Evolutionary conservation across 2,888 invertebrate species (phyloP), one percentile per base, ranked within the genome.

Genomic region (Mellilla xanthometata): DNA sequence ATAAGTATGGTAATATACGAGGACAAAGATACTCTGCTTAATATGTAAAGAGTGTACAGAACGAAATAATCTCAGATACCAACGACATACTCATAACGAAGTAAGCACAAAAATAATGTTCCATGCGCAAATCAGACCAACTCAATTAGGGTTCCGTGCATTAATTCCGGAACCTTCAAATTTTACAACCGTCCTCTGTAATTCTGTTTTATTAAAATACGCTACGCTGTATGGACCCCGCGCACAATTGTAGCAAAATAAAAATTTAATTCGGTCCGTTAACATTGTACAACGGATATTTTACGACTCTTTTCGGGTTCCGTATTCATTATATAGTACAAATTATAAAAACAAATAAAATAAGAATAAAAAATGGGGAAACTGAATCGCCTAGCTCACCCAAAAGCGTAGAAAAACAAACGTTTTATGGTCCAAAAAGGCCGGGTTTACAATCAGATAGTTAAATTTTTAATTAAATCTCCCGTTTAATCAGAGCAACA

Each of bases 151-250:
- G 69, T 59, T 62, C 66, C 72, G 66, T 49, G 60, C 73, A 80
- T 83, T 83, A 81, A 82, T 80, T 81, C 77, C 52, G 65, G 58
- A 67, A 71, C 76, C 76, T 73, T 83, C 73, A 80, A 82, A 86
- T 82, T 85, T 85, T 76, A 84, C 77, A 77, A 63, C 78, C 72
- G 68, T 67, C 78, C 78, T 74, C 63, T 68, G 79, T 73, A 76
- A 83, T 82, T 78, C 68, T 68, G 67, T 78, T 85, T 84, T 85
- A 85, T 86, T 83, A 84, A 83, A 84, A 84, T 77, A 77, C 74
- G 69, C 72, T 65, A 68, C 67, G 69, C 77, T 75, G 78, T 78
- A 81, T 75, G 73, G 66, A 71, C 61, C 51, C 62, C 60, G 61
- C 61, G 56, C 60, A 65, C 44, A 66, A 79, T 74, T 67, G 69